Base-by-base conservation (phyloP, 2,113 vertebrate species). In the Upupa epops region DNA sequence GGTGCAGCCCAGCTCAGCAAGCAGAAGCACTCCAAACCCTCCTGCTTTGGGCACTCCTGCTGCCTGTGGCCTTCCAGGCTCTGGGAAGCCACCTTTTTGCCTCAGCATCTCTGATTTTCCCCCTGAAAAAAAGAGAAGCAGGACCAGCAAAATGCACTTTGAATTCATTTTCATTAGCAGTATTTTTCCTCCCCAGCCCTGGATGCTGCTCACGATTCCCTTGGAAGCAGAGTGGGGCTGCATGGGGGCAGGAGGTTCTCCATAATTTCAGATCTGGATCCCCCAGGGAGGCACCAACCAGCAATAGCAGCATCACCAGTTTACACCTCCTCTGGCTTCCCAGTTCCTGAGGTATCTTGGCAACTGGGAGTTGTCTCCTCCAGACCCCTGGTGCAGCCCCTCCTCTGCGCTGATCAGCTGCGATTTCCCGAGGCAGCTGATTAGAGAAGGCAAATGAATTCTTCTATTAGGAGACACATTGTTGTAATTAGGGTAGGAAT, bases 401-500 rank as follows among this genome's bases (percentile, higher is more conserved):
- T 92, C 85, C 91, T 92, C 90, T 77, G 15, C 56, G 1, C 13
- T 0, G 60, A 86, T 83, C 82, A 40, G 49, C 92, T 87, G 85
- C 58, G 29, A 22, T 55, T 93, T 76, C 94, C 5, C 3, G 21
- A 58, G 69, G 26, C 82, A 85, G 80, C 51, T 95, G 93, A 94
- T 91, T 88, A 94, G 80, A 32, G 73, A 8, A 94, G 73, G 86
- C 86, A 92, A 94, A 95, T 82, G 75, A 90, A 93, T 77, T 83
- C 88, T 93, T 93, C 93, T 94, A 92, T 95, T 91, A 94, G 82
- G 60, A 61, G 73, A 63, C 80, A 71, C 92, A 88, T 92, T 93
- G 93, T 90, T 88, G 71, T 83, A 95, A 92, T 94, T 91, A 88
- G 80, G 80, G 26, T 2, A 88, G 88, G 65, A 93, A 92, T 93